These are phyloP conservation scores for Varanus komodoensis DNA, from an alignment of 2,113 vertebrate species.

Conservation along the genomic window DNA sequence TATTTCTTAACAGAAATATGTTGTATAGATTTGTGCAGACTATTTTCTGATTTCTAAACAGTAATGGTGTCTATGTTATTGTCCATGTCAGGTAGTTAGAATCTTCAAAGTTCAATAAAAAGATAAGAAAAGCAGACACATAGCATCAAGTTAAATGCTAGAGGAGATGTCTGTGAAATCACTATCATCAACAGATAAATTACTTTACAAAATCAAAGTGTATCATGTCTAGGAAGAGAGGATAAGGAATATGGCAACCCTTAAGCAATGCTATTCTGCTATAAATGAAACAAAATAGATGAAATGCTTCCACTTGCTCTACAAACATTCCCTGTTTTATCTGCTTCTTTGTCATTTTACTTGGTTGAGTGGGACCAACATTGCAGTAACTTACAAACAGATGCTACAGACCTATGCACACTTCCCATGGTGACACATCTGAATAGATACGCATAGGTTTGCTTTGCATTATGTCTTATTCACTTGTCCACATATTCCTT, in stretches of 20 bases:
- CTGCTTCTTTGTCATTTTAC: background rate
- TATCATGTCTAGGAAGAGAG: background rate
- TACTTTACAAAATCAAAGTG: conserved; percentile 16
- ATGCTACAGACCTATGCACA: background rate
- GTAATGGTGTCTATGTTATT: background rate
- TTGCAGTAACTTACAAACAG: background rate
- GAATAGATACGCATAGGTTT: background rate
- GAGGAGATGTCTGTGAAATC: conserved; percentile 6
- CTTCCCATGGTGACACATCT: background rate
- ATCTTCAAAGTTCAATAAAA: background rate
- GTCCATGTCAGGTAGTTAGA: background rate
- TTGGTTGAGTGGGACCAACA: background rate
- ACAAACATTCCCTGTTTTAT: background rate
- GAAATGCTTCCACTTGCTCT: background rate
- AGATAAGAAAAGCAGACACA: background rate
- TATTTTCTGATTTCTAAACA: background rate
- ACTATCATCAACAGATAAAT: conserved; percentile 29
- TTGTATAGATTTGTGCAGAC: background rate
- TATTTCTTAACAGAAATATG: background rate
- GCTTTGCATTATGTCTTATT: background rate
- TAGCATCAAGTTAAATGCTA: conserved; percentile 3
- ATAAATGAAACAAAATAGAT: conserved; percentile 4
- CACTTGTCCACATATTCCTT: background rate
- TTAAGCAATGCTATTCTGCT: background rate
- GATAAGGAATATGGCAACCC: background rate